Conservation (phyloP, 2,113 vertebrate genomes). For the Sphaerodactylus townsendi region DNA sequence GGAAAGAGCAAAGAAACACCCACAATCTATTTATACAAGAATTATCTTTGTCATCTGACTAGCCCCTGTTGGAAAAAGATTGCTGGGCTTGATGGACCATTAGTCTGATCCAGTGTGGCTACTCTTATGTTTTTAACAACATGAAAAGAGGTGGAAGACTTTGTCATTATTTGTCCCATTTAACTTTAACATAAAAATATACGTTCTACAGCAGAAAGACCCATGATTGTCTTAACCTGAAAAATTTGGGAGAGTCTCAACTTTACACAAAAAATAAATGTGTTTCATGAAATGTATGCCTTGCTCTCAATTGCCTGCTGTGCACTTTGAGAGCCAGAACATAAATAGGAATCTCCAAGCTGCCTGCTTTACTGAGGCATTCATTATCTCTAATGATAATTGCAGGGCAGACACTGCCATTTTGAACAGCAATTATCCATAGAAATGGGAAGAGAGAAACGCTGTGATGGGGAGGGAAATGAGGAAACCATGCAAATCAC, state of each 20-base stretch:
- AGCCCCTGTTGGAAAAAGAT: too few species aligned
- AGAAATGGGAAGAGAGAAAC: conserved; percentile 19
- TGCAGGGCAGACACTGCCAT: conserved; percentile 55
- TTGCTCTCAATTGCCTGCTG: conserved; percentile 49
- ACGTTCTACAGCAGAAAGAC: not conserved
- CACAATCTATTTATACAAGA: too few species aligned
- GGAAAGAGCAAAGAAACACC: too few species aligned
- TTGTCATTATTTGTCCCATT: not conserved
- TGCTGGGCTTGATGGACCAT: too few species aligned
- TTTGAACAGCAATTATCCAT: conserved; percentile 52
- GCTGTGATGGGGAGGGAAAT: not conserved
- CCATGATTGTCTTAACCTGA: not conserved
- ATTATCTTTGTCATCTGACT: too few species aligned
- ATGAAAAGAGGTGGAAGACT: not conserved
- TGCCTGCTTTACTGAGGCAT: conserved; percentile 44
- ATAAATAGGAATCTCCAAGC: conserved; percentile 53
- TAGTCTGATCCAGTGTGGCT: too few species aligned
- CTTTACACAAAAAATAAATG: not conserved
- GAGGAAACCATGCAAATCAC: conserved; percentile 11
- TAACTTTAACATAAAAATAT: not conserved
- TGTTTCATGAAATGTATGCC: not conserved
- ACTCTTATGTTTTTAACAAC: too few species aligned
- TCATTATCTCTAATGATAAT: conserved; percentile 72
- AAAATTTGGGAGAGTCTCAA: not conserved
- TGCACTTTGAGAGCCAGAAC: conserved; percentile 24